A percentile compares a stretch with the other conserved stretches of the same genome.
Evolutionary conservation across 2,797 vertebrate genomes (phyloP).

Genomic region (Ctenopoma kingsleyae): DNA sequence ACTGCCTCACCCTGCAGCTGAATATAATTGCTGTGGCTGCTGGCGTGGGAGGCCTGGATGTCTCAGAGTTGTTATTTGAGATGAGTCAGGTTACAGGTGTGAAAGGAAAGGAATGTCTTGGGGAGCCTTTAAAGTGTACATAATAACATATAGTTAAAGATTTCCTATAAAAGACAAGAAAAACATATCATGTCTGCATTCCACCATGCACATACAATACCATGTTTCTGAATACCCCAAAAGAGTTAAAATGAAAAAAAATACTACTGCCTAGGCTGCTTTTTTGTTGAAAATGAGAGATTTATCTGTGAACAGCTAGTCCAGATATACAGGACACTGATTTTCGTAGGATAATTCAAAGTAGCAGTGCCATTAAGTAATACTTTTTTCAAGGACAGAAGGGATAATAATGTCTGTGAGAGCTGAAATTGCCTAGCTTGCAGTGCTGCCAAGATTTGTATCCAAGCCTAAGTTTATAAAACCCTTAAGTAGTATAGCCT

Average conservation of each 20-base stretch:
- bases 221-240: not conserved
- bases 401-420: slow-evolving; percentile 17
- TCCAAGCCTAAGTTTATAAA: slow-evolving; percentile 29
- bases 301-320: not conserved
- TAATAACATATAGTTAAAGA: slow-evolving; percentile 32
- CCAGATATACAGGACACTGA: slow-evolving; percentile 2
- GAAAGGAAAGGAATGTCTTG: slow-evolving; percentile 50
- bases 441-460: slow-evolving; percentile 31
- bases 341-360: slow-evolving; percentile 28
- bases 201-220: not conserved
- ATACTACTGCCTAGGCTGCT: not conserved
- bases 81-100: slow-evolving; percentile 74
- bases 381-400: slow-evolving; percentile 37
- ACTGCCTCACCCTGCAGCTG: slow-evolving; percentile 64
- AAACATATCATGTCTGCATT: not conserved
- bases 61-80: slow-evolving; percentile 69
- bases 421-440: slow-evolving; percentile 21
- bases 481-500: slow-evolving; percentile 16
- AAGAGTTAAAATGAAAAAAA: not conserved
- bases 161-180: not conserved
- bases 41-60: slow-evolving; percentile 60
- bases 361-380: slow-evolving; percentile 12
- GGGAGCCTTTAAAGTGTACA: slow-evolving; percentile 29
- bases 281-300: slow-evolving; percentile 4
- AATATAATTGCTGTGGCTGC: slow-evolving; percentile 73